phyloP scores from a whole-genome alignment of 2,113 vertebrate species.

The Colistium nudipinnis region DNA sequence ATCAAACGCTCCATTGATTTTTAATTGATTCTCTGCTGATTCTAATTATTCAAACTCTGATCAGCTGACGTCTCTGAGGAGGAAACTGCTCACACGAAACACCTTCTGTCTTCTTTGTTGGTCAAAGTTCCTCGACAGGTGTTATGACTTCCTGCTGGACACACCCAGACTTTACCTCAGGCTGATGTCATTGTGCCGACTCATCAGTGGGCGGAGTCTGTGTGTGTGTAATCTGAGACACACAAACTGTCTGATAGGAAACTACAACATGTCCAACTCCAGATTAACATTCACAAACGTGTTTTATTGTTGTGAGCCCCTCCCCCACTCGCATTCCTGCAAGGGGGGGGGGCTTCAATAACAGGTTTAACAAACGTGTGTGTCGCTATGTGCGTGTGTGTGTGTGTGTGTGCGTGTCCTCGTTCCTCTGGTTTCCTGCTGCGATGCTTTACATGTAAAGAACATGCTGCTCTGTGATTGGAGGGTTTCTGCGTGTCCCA shows the following conservation, averaged over 20 bases:
- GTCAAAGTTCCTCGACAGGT: conserved; percentile 46
- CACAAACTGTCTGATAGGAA: neutral
- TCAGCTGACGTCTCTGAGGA: neutral
- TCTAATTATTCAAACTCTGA: neutral
- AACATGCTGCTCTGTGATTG: conserved; percentile 32
- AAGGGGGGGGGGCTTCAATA: neutral
- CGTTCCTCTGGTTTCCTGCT: conserved; percentile 27
- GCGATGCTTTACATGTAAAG: conserved; percentile 7
- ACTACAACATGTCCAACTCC: too few species aligned
- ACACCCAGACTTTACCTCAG: conserved; percentile 51
- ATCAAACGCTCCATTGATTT: neutral
- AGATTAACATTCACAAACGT: neutral
- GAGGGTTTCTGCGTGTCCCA: conserved; percentile 44
- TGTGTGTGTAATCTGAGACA: neutral
- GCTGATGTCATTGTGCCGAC: conserved; percentile 43
- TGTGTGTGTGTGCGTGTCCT: conserved; percentile 13
- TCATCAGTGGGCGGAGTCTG: conserved; percentile 50
- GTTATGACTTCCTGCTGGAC: conserved; percentile 27
- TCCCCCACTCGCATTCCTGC: neutral
- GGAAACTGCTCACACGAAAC: neutral
- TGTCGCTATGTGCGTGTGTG: conserved; percentile 12
- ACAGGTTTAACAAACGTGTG: neutral
- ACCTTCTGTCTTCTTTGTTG: neutral
- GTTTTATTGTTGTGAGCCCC: neutral
- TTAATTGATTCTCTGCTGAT: neutral